These are phyloP conservation scores for Yponomeuta sedellus DNA, from an alignment of 2,888 invertebrate species.

Conservation along the genomic window DNA sequence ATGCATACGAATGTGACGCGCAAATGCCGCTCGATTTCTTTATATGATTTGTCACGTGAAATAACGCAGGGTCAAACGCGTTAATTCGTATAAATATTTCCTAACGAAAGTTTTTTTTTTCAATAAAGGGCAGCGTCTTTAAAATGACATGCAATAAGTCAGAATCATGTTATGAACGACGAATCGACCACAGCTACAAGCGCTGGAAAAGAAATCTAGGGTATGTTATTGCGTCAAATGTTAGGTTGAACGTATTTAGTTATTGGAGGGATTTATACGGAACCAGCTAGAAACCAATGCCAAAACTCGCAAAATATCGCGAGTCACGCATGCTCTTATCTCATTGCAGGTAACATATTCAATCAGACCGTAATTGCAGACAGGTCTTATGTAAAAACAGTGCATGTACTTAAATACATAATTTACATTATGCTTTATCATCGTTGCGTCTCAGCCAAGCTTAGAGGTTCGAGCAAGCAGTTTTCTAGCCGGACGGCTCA, in stretches of 20 bases:
- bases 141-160: too few relatives aligned
- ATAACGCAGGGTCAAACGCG: conserved; percentile 22
- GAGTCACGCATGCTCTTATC: too few relatives aligned
- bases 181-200: too few relatives aligned
- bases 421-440: not conserved
- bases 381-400: too few relatives aligned
- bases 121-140: not conserved
- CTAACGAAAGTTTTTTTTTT: not conserved
- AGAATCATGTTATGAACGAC: not conserved
- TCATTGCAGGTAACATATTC: too few relatives aligned
- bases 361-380: too few relatives aligned
- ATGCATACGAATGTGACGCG: conserved; percentile 23
- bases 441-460: not conserved
- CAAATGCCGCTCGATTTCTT: conserved; percentile 32
- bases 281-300: too few relatives aligned
- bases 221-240: too few relatives aligned
- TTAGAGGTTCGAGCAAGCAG: conserved; percentile 19
- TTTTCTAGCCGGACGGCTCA: conserved; percentile 50
- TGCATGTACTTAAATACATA: not conserved
- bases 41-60: conserved; percentile 27
- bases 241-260: too few relatives aligned
- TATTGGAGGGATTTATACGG: too few relatives aligned
- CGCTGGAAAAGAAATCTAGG: too few relatives aligned
- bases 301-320: too few relatives aligned
- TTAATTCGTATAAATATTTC: not conserved